Base-by-base conservation (phyloP, 2,113 vertebrate species). In the Willisornis vidua region DNA sequence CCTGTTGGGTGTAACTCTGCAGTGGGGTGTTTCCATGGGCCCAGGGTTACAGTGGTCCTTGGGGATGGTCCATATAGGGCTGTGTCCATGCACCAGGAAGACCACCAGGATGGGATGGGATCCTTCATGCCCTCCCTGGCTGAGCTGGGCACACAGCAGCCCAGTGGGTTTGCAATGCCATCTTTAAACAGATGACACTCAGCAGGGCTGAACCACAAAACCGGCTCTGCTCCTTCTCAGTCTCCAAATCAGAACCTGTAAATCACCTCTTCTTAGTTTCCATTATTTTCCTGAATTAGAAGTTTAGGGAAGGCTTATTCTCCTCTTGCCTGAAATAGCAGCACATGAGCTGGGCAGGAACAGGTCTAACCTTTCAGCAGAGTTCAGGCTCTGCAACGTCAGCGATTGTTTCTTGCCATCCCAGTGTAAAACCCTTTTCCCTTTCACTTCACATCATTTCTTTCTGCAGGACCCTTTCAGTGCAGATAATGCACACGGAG, bases 401-500 rank as follows among this genome's bases (percentile, higher is more conserved):
- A 96, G 95, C 89, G 24, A 85, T 96, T 96, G 73, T 95, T 94
- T 90, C 96, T 93, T 70, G 63, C 85, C 93, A 78, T 61, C n/a
- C 4, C 86, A 72, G 43, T 71, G 79, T 86, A 95, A 97, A 98
- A 96, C 92, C 20, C 93, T 97, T 97, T 95, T 96, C 92, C 93
- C 96, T 97, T 95, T 95, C 89, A 95, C 46, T 90, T 93, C 94
- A 94, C 94, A 94, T 94, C 55, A 67, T 97, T 97, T 95, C 94
- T 96, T 92, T 89, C 79, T 72, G 37, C 61, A 97, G 96, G 97
- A 94, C 14, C 74, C 97, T 97, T 97, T 97, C 95, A 89, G 83
- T 67, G 92, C 88, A 97, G 96, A 97, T 96, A 97, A 97, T 94
- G 94, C 97, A 87, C 91, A 89, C 22, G 72, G 97, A 97, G 95